A percentile compares a stretch with the other conserved stretches of the same genome.
Evolutionary conservation across 2,888 invertebrate species (phyloP).

Genomic region (Sipha maydis): DNA sequence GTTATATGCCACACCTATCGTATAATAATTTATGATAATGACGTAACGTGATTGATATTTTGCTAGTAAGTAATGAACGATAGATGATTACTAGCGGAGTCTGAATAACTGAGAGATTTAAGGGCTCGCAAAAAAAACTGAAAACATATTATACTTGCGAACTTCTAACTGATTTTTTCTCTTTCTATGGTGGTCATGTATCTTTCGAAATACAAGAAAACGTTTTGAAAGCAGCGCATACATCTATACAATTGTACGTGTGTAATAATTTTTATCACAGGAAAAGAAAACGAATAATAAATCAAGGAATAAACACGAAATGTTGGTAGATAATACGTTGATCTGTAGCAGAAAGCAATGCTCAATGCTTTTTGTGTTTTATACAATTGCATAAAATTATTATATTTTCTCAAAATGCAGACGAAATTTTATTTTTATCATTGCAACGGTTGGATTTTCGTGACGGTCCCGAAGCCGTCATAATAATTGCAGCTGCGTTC

Average conservation of each 20-base stretch:
- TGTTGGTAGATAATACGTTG: too few species aligned
- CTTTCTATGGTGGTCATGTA: background rate
- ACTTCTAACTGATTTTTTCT: background rate
- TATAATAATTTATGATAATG: background rate
- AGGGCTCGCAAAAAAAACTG: background rate
- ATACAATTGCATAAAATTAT: too few species aligned
- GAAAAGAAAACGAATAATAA: too few species aligned
- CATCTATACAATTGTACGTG: background rate
- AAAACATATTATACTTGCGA: background rate
- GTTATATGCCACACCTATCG: background rate
- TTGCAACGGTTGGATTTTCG: background rate
- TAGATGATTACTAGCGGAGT: background rate
- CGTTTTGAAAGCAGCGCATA: slow-evolving; percentile 13
- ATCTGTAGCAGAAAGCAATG: too few species aligned
- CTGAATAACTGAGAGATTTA: background rate
- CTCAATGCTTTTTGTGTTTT: too few species aligned
- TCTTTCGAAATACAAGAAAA: background rate
- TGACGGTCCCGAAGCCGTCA: too few species aligned
- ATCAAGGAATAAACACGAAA: too few species aligned
- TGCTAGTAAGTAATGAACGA: background rate
- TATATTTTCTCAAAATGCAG: too few species aligned
- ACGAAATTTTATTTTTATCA: too few species aligned
- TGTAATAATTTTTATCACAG: too few species aligned
- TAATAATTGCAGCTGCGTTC: too few species aligned
- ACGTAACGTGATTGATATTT: slow-evolving; percentile 11